A percentile compares a stretch with the other conserved stretches of the same genome.
Conservation (phyloP, 2,113 vertebrate species). For the Candoia aspera region DNA sequence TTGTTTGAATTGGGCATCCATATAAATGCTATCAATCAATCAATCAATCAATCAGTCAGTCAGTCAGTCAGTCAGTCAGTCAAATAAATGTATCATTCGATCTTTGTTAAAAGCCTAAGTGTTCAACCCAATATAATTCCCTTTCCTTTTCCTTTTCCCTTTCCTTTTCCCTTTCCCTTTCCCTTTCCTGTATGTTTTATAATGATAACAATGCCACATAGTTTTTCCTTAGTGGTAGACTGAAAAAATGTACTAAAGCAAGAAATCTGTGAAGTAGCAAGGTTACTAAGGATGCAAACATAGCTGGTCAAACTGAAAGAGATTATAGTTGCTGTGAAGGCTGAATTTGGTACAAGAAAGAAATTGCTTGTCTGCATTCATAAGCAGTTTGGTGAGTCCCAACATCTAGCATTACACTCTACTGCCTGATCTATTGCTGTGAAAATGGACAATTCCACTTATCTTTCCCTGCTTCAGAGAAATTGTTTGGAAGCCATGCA, state of each 20-base stretch:
- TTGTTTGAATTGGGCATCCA: not conserved
- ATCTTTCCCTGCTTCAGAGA: conserved; percentile 23
- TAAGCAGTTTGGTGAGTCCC: conserved; percentile 25
- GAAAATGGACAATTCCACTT: not conserved
- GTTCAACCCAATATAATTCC: not conserved
- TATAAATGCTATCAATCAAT: not conserved
- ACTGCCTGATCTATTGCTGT: not conserved
- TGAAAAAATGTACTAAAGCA: not conserved
- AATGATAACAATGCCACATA: not conserved
- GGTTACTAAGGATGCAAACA: not conserved
- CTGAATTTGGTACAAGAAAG: conserved; percentile 42
- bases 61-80: too few relatives aligned
- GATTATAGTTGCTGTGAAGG: conserved; percentile 40
- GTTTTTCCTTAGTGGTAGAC: conserved; percentile 1
- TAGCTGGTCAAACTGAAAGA: conserved; percentile 36
- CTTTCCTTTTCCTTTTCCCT: not conserved
- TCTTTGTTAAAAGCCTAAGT: not conserved
- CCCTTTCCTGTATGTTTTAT: not conserved
- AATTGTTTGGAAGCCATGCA: not conserved
- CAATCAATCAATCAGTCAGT: not conserved
- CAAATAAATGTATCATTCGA: not conserved
- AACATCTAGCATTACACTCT: conserved; percentile 30
- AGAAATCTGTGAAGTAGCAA: conserved; percentile 27
- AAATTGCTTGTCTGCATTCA: conserved; percentile 24
- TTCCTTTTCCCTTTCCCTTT: not conserved